A percentile compares a stretch with the other conserved stretches of the same genome.
These are phyloP conservation scores for Ploceus nigricollis DNA, from an alignment of 2,113 vertebrate species.

Conservation along the genomic window DNA sequence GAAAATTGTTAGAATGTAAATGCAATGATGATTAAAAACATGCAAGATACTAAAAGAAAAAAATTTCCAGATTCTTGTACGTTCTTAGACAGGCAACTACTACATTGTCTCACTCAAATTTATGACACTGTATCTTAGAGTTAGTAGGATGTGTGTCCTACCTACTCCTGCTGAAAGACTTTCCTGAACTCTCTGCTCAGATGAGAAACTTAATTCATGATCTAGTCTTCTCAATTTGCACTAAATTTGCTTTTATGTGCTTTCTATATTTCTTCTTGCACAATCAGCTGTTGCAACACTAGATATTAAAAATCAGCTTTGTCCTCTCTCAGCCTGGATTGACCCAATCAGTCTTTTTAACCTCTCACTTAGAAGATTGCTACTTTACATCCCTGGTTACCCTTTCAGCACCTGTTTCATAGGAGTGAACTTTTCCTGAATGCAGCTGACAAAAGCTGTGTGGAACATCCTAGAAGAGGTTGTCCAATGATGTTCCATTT, in stretches of 20 bases:
- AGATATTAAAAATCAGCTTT: not conserved
- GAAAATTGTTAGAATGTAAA: not conserved
- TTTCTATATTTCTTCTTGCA: not conserved
- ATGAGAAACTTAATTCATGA: not conserved
- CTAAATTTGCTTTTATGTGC: not conserved
- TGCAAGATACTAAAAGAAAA: not conserved
- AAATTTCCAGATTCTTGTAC: not conserved
- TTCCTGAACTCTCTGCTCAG: not conserved
- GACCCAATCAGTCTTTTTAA: not conserved
- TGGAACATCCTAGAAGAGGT: not conserved
- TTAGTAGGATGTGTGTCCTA: not conserved
- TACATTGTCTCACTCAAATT: not conserved
- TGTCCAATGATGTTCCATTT: not conserved
- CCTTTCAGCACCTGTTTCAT: not conserved
- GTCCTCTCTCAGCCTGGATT: not conserved
- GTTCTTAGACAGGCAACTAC: not conserved
- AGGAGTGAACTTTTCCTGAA: not conserved
- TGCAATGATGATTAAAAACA: not conserved
- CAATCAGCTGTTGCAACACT: not conserved
- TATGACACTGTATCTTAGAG: not conserved
- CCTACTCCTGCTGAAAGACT: not conserved
- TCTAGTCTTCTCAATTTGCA: not conserved
- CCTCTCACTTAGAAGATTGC: not conserved
- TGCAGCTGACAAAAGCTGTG: not conserved
- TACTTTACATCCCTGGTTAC: not conserved